Evolutionary conservation across 2,888 invertebrate species (phyloP), one percentile per base, ranked within the genome.

Genomic region (Ochlodes sylvanus): DNA sequence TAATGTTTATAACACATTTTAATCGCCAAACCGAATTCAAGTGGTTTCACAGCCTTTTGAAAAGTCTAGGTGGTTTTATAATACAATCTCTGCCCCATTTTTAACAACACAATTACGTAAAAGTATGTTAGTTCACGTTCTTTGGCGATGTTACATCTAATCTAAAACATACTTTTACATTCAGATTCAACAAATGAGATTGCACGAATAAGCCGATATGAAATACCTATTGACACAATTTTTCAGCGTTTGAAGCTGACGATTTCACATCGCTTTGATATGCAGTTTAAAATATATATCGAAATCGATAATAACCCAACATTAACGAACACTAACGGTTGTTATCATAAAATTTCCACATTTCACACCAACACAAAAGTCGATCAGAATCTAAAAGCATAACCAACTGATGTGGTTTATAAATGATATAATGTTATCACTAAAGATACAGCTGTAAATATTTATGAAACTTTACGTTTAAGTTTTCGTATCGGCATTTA

Each of bases 1-100:
- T 69, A 75, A 60, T 65, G 71, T 77, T 70, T 71, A n/a, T 58
- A 75, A 75, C 75, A 78, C 73, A 61, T 64, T 52, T 52, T 61
- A 57, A 15, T 17, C 63, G 86, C 86, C 80, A 82, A 87, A 91
- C 89, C 88, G 86, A 89, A 87, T 80, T 81, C 76, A 71, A 80
- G 88, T 88, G 89, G 84, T 86, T 89, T 92, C 92, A 92, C 92
- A 92, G 92, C 92, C 92, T 88, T 89, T 78, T 81, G 77, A 77
- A 27, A 87, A 88, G 90, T 92, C 90, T 91, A 88, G 88, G 84
- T 89, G 84, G 81, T 88, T 69, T 5, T 71, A 76, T 80, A 81
- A 79, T 79, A 79, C 80, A 41, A 74, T 79, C 85, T 82, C 89
- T 87, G 88, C 78, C 86, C 84, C 77, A 77, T 75, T 70, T 38